Evolutionary conservation across 2,113 vertebrate species (phyloP).

Genomic region (Sisor rabdophorus): DNA sequence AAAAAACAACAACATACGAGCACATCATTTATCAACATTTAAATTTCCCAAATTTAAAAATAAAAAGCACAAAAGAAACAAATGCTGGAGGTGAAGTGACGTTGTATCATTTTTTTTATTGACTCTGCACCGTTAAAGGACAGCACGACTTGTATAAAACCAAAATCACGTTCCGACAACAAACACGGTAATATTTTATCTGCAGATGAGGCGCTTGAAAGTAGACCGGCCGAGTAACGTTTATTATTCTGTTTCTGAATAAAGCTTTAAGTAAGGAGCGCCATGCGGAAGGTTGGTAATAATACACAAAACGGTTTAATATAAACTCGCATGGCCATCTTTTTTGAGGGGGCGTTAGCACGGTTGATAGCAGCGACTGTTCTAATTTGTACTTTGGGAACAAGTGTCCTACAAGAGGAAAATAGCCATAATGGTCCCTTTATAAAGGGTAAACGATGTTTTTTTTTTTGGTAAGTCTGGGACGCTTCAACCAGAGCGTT

Average conservation of each 20-base stretch:
- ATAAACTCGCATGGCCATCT: slow-evolving; percentile 1
- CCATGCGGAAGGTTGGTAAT: slow-evolving; percentile 39
- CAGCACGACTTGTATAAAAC: slow-evolving; percentile 48
- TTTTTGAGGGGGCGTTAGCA: background rate
- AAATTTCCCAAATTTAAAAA: background rate
- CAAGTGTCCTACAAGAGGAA: slow-evolving; percentile 7
- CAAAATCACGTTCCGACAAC: slow-evolving; percentile 42
- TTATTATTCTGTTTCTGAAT: slow-evolving; percentile 8
- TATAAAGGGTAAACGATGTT: slow-evolving; percentile 12
- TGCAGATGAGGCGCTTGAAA: slow-evolving; percentile 22
- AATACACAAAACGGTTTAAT: slow-evolving; percentile 18
- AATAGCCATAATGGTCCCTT: slow-evolving; percentile 44
- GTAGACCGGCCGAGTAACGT: background rate
- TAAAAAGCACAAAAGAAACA: background rate
- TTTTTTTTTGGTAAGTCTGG: background rate
- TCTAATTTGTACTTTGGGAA: slow-evolving; percentile 1
- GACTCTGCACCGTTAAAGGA: slow-evolving; percentile 23
- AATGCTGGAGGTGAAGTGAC: background rate
- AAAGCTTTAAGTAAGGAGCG: slow-evolving; percentile 27
- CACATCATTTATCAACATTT: background rate
- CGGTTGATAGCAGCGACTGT: slow-evolving; percentile 10
- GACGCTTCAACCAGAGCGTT: background rate
- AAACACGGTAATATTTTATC: slow-evolving; percentile 22
- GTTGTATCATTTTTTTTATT: slow-evolving; percentile 47
- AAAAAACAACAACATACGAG: background rate